Conservation (phyloP, 2,797 vertebrate genomes). For the Bryconaethiops microstoma region DNA sequence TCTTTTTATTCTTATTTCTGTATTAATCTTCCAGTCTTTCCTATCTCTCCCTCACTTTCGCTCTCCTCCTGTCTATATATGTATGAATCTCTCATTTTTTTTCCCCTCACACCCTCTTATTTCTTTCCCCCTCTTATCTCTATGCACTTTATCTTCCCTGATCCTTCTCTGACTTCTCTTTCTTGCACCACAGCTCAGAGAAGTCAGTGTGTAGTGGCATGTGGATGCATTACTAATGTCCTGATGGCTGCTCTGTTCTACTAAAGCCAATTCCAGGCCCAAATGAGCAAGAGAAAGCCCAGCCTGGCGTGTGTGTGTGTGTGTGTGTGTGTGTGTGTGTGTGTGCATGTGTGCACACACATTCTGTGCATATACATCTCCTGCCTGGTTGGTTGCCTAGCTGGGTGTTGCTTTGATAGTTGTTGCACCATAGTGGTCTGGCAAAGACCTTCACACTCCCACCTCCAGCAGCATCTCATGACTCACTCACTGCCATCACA, state of each 20-base stretch:
- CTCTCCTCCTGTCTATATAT: not conserved
- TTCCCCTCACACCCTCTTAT: not conserved
- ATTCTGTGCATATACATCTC: slow-evolving; percentile 4
- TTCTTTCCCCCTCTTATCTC: not conserved
- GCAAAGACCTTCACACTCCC: slow-evolving; percentile 28
- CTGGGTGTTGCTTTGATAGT: slow-evolving; percentile 25
- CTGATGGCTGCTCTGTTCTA: not conserved
- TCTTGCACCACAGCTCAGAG: not conserved
- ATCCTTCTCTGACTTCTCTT: slow-evolving; percentile 36
- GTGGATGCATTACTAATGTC: slow-evolving; percentile 16
- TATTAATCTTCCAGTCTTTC: not conserved
- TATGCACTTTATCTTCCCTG: slow-evolving; percentile 35
- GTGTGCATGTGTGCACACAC: not conserved
- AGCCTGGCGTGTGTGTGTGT: not conserved
- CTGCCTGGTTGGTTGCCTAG: slow-evolving; percentile 25
- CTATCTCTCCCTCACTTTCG: not conserved
- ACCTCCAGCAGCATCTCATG: slow-evolving; percentile 39
- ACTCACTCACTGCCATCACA: slow-evolving; percentile 19
- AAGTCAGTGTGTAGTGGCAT: not conserved
- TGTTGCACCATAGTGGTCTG: slow-evolving; percentile 40
- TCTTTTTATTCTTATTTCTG: not conserved
- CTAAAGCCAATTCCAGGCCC: slow-evolving; percentile 26
- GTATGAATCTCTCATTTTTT: not conserved
- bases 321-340: not conserved
- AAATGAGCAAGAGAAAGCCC: slow-evolving; percentile 1